Conservation (phyloP, 2,797 vertebrate genomes). For the Sebastes trivittatus region DNA sequence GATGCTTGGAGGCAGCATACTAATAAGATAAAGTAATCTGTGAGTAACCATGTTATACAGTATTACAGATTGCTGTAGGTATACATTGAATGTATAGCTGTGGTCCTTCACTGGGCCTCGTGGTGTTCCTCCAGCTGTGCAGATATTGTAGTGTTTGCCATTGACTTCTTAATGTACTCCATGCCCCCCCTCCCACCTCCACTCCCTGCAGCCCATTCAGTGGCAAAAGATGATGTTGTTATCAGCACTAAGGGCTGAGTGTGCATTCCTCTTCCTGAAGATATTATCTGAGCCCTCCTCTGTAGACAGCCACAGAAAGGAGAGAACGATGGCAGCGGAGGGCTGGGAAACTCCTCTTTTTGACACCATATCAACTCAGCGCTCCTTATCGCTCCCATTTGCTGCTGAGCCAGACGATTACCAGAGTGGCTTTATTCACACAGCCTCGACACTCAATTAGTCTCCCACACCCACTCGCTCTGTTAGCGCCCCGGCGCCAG, state of each 20-base stretch:
- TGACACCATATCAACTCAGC: conserved; percentile 66
- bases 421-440: conserved; percentile 83
- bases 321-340: conserved; percentile 44
- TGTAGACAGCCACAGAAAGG: conserved; percentile 61
- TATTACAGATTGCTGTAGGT: not conserved
- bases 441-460: conserved; percentile 83
- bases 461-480: conserved; percentile 82
- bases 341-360: conserved; percentile 61
- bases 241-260: conserved; percentile 67
- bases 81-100: not conserved
- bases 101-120: not conserved
- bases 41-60: not conserved
- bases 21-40: not conserved
- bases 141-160: conserved; percentile 31
- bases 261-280: conserved; percentile 66
- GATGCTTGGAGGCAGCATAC: not conserved
- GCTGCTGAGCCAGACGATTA: conserved; percentile 83
- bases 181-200: not conserved
- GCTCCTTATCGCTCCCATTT: conserved; percentile 83
- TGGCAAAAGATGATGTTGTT: conserved; percentile 69
- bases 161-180: conserved; percentile 48
- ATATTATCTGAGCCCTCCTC: conserved; percentile 57
- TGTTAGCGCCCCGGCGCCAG: conserved; percentile 78
- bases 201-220: conserved; percentile 48
- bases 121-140: conserved; percentile 12